A percentile compares a stretch with the other conserved stretches of the same genome.
Conservation (phyloP, 2,797 vertebrate species). For the Gallinago solitaria region DNA sequence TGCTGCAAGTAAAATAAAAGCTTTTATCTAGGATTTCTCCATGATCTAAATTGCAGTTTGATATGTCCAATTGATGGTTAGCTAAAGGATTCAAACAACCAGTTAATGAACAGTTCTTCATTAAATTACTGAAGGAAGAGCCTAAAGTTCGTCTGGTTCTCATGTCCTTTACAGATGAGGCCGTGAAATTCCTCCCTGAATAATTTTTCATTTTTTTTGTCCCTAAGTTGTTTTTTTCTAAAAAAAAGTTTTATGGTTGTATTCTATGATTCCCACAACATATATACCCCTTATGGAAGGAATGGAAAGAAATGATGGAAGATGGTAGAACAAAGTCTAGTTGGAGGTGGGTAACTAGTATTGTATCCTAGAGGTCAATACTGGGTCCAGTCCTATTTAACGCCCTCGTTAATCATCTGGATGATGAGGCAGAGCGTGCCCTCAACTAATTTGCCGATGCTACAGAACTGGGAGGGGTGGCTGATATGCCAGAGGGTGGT, state of each 20-base stretch:
- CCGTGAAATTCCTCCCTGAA: neutral
- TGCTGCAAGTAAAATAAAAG: conserved; percentile 25
- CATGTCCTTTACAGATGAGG: neutral
- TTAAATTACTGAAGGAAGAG: neutral
- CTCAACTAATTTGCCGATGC: accelerated
- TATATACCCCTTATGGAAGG: neutral
- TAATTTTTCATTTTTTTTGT: neutral
- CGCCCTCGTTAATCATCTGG: neutral
- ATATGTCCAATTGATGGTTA: neutral
- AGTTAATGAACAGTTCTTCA: conserved; percentile 10
- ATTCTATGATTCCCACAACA: neutral
- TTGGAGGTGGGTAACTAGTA: neutral
- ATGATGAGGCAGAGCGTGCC: neutral
- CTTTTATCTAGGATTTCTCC: conserved; percentile 12
- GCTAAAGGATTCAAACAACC: neutral
- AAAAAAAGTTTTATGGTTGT: neutral
- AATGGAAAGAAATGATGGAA: neutral
- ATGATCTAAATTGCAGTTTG: neutral
- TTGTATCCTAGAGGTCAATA: neutral
- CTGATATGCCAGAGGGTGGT: accelerated
- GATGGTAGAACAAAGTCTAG: neutral
- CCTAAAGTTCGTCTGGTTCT: neutral
- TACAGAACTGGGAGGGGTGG: neutral
- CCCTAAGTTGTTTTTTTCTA: neutral
- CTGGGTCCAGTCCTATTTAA: neutral